Conservation (phyloP, 2,113 vertebrate species). For the Eptesicus fuscus region DNA sequence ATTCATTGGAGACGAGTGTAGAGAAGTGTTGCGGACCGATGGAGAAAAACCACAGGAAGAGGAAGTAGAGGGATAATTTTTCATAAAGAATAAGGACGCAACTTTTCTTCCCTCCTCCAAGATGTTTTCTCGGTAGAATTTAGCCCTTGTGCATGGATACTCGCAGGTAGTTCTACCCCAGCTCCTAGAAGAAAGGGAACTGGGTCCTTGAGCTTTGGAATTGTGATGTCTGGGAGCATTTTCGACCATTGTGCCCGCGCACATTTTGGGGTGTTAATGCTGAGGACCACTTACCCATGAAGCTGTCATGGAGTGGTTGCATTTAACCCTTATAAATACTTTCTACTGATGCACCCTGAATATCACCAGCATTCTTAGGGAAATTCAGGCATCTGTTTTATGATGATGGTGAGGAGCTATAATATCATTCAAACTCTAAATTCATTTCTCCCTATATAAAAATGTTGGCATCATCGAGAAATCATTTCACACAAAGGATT, state of each 20-base stretch:
- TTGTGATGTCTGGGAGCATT: neutral
- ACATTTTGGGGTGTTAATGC: neutral
- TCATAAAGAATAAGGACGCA: neutral
- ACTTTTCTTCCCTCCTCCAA: neutral
- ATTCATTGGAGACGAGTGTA: neutral
- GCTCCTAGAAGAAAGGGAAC: neutral
- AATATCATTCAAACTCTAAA: neutral
- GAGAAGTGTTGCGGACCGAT: neutral
- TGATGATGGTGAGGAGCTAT: neutral
- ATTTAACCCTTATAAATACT: neutral
- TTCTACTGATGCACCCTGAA: neutral
- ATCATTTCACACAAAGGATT: neutral
- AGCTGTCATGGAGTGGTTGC: neutral
- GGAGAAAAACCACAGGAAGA: neutral
- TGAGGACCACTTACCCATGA: neutral
- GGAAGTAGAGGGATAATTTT: neutral
- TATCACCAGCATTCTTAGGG: neutral
- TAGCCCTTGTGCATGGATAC: neutral
- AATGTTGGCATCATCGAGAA: neutral
- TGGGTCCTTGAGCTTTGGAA: too few species aligned
- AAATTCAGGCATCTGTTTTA: neutral
- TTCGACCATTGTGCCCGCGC: neutral
- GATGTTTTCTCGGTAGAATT: neutral
- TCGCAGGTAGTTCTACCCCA: neutral
- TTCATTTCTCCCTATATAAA: neutral